Base-by-base conservation (phyloP, 2,888 invertebrate genomes). In the Heterodera filipjevi region DNA sequence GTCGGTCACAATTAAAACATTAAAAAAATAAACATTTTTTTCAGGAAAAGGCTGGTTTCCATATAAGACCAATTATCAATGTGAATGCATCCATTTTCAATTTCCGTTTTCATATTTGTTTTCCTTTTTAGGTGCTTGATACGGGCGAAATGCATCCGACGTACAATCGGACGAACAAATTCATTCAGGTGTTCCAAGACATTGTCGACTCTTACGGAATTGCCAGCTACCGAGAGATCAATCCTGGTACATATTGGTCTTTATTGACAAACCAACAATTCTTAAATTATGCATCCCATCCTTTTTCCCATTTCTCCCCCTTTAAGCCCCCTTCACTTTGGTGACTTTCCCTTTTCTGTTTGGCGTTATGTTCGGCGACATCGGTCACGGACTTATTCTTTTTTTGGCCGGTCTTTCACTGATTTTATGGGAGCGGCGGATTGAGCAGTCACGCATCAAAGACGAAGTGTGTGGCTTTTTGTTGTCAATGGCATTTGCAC, bases 291-390 rank as follows among this genome's bases (percentile, higher is more conserved):
- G n/a, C n/a, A n/a, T n/a, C 49, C 16, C 14, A n/a, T 22, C 70
- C 66, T 30, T 19, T 16, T 27, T 19, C 3, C 3, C 19, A 27
- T 12, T 27, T 22, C 39, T 71, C 44, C 22, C 39, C 49, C 80
- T 90, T 14, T 92, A n/a, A 92, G 95, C 97, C 0, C 95, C 96
- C 0, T 99, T 95, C 91, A 95, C 96, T 0, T 95, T 97, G 83
- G 95, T 98, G 78, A 96, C 97, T 8, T 98, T 98, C 90, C 97
- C 97, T 77, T 98, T 98, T 91, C 91, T 98, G 89, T 98, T 98
- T 91, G 95, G 95, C 84, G 94, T 97, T 84, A 98, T 98, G 97
- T 98, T 98, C 91, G 97, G 98, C 22, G 98, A 99, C 91, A 91
- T 94, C 76, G 98, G 98, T 0, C 98, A 99, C 90, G 98, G 97